These are phyloP conservation scores for Sminthopsis crassicaudata DNA, from an alignment of 2,113 vertebrate genomes.

Conservation along the genomic window DNA sequence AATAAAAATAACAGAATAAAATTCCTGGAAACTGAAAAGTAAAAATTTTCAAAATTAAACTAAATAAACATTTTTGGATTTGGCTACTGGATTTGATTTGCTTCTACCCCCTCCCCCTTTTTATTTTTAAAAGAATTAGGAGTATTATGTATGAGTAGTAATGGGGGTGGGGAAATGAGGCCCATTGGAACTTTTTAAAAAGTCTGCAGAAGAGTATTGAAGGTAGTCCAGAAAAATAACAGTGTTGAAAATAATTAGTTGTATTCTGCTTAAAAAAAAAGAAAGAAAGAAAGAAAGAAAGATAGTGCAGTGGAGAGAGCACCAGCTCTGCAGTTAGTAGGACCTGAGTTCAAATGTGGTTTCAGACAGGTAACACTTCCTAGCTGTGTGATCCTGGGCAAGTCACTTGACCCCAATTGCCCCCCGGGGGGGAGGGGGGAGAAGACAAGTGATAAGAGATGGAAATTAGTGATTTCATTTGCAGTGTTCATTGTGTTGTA, in stretches of 20 bases:
- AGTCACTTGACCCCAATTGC: too few relatives aligned
- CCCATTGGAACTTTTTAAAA: neutral
- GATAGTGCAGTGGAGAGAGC: too few relatives aligned
- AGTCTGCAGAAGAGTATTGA: neutral
- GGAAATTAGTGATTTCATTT: neutral
- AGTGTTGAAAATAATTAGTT: neutral
- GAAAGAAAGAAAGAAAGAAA: neutral
- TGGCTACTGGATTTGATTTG: neutral
- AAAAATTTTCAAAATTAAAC: neutral
- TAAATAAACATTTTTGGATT: neutral
- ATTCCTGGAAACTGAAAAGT: neutral
- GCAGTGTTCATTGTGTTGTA: neutral
- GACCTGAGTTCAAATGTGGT: too few relatives aligned
- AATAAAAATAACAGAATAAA: neutral
- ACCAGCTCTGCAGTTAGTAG: too few relatives aligned
- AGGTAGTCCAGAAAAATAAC: neutral
- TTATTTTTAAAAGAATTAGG: neutral
- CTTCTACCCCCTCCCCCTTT: neutral
- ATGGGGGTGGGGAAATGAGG: neutral
- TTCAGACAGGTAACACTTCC: too few relatives aligned
- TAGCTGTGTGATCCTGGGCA: too few relatives aligned
- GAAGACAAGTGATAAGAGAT: neutral
- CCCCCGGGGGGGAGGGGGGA: too few relatives aligned
- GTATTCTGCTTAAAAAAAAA: neutral
- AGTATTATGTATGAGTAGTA: neutral